These are phyloP conservation scores for Heliconius hortense DNA, from an alignment of 2,888 invertebrate genomes.

Conservation along the genomic window DNA sequence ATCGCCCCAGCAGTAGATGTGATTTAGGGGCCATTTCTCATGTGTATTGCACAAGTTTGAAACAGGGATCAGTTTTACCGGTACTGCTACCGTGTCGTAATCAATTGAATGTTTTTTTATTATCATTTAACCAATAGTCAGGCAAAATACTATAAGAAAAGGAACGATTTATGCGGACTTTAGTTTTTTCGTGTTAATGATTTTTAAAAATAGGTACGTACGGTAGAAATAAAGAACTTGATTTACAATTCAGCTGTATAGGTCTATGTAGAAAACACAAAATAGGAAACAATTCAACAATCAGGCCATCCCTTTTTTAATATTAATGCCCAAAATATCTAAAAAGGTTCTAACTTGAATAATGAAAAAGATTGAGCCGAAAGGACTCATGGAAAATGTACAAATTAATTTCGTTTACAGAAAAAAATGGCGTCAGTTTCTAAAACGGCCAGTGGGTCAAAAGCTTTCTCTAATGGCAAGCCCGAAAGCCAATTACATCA, in stretches of 20 bases:
- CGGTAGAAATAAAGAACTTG: neutral
- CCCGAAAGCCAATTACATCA: constrained; percentile 77
- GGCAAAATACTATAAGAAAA: constrained; percentile 14
- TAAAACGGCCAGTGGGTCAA: constrained; percentile 56
- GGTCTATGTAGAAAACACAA: neutral
- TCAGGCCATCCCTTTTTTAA: constrained; percentile 47
- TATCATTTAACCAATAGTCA: constrained; percentile 50
- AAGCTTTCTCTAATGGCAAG: constrained; percentile 67
- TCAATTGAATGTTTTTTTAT: constrained; percentile 66
- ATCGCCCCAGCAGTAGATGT: constrained; percentile 55
- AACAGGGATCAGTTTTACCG: constrained; percentile 47
- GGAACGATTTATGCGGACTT: neutral
- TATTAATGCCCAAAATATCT: constrained; percentile 52
- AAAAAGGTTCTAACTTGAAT: constrained; percentile 68
- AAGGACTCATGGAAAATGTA: constrained; percentile 65
- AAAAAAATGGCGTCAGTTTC: constrained; percentile 60
- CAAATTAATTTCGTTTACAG: constrained; percentile 61
- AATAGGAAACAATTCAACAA: neutral
- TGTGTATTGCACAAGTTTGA: constrained; percentile 59
- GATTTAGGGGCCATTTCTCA: constrained; percentile 69
- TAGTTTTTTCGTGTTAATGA: constrained; percentile 30
- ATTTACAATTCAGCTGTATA: neutral
- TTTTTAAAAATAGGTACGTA: too few relatives aligned
- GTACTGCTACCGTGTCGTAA: constrained; percentile 52
- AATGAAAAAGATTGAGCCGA: constrained; percentile 64